Evolutionary conservation across 2,113 vertebrate genomes (phyloP).

Genomic region (Pyxicephalus adspersus): DNA sequence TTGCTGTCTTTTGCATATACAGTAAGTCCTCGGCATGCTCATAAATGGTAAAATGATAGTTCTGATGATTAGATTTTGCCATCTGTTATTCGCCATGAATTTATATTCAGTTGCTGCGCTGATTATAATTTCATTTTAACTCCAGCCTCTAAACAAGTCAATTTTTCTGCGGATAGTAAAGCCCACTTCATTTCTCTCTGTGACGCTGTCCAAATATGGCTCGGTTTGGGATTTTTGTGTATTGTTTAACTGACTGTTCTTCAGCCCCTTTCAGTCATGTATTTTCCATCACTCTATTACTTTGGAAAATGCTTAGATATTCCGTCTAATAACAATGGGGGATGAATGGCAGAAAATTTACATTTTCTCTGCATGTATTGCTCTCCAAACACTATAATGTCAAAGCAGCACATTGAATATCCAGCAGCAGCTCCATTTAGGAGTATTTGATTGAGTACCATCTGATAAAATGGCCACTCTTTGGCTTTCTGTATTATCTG

Average conservation of each 20-base stretch:
- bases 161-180: conserved; percentile 63
- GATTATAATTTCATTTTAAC: conserved; percentile 68
- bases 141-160: conserved; percentile 61
- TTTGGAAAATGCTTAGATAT: conserved; percentile 36
- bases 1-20: conserved; percentile 37
- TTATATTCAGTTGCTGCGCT: conserved; percentile 59
- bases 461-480: conserved; percentile 21
- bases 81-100: conserved; percentile 63
- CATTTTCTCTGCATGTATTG: conserved; percentile 43
- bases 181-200: conserved; percentile 62
- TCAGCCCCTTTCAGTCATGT: conserved; percentile 8
- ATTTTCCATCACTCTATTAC: conserved; percentile 51
- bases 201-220: conserved; percentile 58
- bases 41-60: conserved; percentile 66
- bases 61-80: conserved; percentile 61
- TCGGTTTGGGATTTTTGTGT: background rate
- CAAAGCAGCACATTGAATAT: conserved; percentile 22
- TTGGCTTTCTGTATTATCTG: background rate
- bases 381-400: conserved; percentile 42
- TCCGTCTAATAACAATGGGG: conserved; percentile 32
- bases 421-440: background rate
- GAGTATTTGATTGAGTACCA: background rate
- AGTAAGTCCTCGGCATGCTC: conserved; percentile 29
- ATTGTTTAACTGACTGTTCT: conserved; percentile 30
- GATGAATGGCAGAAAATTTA: conserved; percentile 44